Conservation (phyloP, 2,888 invertebrate genomes). For the Phalera bucephala region DNA sequence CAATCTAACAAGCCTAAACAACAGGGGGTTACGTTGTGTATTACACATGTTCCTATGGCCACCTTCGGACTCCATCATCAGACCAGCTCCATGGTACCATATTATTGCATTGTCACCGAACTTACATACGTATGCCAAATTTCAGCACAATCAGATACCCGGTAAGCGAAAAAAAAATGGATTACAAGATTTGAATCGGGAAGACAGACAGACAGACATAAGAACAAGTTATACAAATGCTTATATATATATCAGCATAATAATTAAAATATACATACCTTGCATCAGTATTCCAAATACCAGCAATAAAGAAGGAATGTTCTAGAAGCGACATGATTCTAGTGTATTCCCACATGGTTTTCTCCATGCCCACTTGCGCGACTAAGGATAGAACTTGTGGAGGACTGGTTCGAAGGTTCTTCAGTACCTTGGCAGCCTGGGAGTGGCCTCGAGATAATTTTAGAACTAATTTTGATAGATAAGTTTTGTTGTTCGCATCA, state of each 20-base stretch:
- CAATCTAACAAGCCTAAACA: too few relatives aligned
- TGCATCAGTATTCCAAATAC: conserved; percentile 69
- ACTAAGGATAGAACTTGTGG: conserved; percentile 69
- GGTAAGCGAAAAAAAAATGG: too few relatives aligned
- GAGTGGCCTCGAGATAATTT: conserved; percentile 75
- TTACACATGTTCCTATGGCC: too few relatives aligned
- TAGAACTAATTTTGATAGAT: conserved; percentile 68
- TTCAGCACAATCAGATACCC: too few relatives aligned
- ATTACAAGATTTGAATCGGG: too few relatives aligned
- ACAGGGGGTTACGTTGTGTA: too few relatives aligned
- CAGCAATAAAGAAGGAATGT: conserved; percentile 73
- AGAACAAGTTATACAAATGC: not conserved
- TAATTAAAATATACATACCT: conserved; percentile 46
- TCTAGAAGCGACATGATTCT: conserved; percentile 69
- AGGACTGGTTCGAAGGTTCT: conserved; percentile 62
- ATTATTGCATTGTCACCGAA: too few relatives aligned
- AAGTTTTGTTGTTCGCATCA: conserved; percentile 75
- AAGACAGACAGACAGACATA: too few relatives aligned
- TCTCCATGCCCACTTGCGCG: conserved; percentile 71
- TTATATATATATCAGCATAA: not conserved
- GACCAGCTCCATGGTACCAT: too few relatives aligned
- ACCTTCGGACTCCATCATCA: too few relatives aligned
- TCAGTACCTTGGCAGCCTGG: conserved; percentile 64
- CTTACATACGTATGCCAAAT: too few relatives aligned
- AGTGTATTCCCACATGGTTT: conserved; percentile 77